A percentile compares a stretch with the other conserved stretches of the same genome.
Evolutionary conservation across 2,888 invertebrate genomes (phyloP).

Genomic region (Harpagoxenus sublaevis): DNA sequence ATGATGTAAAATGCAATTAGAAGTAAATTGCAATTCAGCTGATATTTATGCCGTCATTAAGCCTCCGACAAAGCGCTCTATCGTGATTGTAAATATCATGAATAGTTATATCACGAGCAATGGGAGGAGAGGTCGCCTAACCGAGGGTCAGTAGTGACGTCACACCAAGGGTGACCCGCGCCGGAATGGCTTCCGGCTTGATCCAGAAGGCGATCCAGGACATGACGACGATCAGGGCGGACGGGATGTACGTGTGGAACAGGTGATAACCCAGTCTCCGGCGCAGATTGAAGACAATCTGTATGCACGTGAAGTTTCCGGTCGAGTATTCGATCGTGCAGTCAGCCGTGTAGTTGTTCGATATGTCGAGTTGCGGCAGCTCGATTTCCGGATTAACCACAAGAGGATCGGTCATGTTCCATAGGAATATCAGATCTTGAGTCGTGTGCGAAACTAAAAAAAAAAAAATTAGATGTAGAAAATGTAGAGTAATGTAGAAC

Average conservation of each 20-base stretch:
- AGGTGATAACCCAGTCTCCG: slow-evolving; percentile 95
- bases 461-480: slow-evolving; percentile 70
- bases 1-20: not conserved
- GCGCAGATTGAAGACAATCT: slow-evolving; percentile 94
- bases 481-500: not conserved
- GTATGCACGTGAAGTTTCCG: slow-evolving; percentile 96
- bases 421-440: slow-evolving; percentile 95
- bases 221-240: slow-evolving; percentile 97
- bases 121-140: slow-evolving; percentile 79
- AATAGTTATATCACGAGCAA: slow-evolving; percentile 31
- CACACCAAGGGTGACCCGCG: slow-evolving; percentile 95
- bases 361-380: slow-evolving; percentile 95
- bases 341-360: slow-evolving; percentile 95
- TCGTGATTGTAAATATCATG: slow-evolving; percentile 25
- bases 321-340: slow-evolving; percentile 95
- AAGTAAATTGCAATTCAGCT: not conserved
- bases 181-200: slow-evolving; percentile 96
- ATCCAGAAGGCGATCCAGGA: slow-evolving; percentile 99
- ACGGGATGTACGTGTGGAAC: slow-evolving; percentile 97
- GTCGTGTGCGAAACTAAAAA: slow-evolving; percentile 94
- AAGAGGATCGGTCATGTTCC: slow-evolving; percentile 95
- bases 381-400: slow-evolving; percentile 96
- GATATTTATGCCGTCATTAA: not conserved
- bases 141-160: slow-evolving; percentile 95
- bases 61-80: not conserved